A percentile compares a stretch with the other conserved stretches of the same genome.
These are phyloP conservation scores for Hydropsyche tenuis DNA, from an alignment of 1,140 invertebrate genomes.

Conservation along the genomic window DNA sequence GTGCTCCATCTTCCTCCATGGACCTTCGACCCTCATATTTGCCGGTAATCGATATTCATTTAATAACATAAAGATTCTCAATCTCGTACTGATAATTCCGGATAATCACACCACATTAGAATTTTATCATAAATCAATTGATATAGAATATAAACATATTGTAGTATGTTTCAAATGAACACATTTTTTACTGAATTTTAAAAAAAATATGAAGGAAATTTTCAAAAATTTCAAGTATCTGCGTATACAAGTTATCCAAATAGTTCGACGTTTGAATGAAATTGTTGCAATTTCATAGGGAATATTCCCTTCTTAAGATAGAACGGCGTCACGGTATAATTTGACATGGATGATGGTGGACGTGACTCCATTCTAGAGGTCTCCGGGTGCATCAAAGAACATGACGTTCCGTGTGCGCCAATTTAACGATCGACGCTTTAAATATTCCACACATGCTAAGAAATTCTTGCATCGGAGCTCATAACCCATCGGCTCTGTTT, in stretches of 20 bases:
- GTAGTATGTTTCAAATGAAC: too few species aligned
- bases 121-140: too few species aligned
- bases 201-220: too few species aligned
- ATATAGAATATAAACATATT: too few species aligned
- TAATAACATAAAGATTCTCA: neutral
- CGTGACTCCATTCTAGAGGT: conserved; percentile 20
- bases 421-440: neutral
- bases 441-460: conserved; percentile 1
- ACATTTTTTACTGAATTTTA: too few species aligned
- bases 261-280: too few species aligned
- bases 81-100: too few species aligned
- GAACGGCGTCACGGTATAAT: conserved; percentile 24
- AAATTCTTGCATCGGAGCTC: neutral
- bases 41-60: conserved; percentile 17
- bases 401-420: conserved; percentile 4
- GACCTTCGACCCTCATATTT: neutral
- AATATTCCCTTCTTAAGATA: conserved; percentile 5
- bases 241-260: too few species aligned
- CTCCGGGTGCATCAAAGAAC: neutral
- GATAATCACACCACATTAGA: too few species aligned
- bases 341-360: conserved; percentile 22
- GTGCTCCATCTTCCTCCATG: conserved; percentile 49
- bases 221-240: too few species aligned
- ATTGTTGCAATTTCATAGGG: conserved; percentile 23
- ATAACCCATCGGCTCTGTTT: too few species aligned